Percentiles rank a stretch among this genome's conserved stretches.
phyloP scores from a whole-genome alignment of 2,797 vertebrate genomes.

The Picus viridis region DNA sequence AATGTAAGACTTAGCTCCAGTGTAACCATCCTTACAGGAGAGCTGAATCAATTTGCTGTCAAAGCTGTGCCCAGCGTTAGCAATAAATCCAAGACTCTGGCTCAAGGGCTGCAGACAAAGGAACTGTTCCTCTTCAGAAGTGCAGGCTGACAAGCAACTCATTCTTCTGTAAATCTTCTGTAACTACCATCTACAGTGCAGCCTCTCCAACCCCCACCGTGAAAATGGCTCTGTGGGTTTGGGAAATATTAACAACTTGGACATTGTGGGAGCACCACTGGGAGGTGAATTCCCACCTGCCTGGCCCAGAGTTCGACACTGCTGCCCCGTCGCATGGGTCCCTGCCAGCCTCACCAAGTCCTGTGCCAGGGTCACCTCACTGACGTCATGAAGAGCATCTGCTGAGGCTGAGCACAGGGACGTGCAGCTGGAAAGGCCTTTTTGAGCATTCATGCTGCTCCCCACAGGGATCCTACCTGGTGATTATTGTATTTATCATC shows the following conservation, averaged over 20 bases:
- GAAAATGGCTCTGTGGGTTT: not conserved
- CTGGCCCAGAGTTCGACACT: fast-evolving
- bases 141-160: not conserved
- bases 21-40: not conserved
- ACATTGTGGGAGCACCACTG: fast-evolving
- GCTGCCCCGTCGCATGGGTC: fast-evolving
- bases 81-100: not conserved
- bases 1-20: not conserved
- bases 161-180: not conserved
- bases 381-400: fast-evolving
- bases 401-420: fast-evolving
- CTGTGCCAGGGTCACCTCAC: fast-evolving
- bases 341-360: not conserved
- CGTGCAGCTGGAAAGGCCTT: not conserved
- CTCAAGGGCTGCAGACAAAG: not conserved
- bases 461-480: not conserved
- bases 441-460: too few relatives aligned
- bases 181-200: not conserved
- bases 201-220: not conserved
- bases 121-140: not conserved
- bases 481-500: too few relatives aligned
- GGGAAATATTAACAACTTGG: not conserved
- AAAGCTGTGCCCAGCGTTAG: not conserved
- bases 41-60: not conserved
- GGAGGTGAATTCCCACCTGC: not conserved